Conservation (phyloP, 2,113 vertebrate genomes). For the Sclerurus mexicanus region DNA sequence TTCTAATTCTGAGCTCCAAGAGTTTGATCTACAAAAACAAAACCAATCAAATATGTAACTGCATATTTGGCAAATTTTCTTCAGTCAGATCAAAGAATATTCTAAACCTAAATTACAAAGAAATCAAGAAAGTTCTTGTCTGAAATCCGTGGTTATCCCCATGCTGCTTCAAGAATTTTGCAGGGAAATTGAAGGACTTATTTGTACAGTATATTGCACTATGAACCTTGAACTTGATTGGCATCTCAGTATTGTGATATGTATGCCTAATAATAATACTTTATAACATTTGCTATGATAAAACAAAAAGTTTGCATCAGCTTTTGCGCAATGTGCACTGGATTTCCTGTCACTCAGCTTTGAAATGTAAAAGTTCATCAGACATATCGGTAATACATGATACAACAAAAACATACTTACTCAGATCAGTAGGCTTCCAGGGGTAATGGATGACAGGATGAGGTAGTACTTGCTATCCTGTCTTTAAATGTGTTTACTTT, state of each 20-base stretch:
- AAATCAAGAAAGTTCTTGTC: constrained; percentile 37
- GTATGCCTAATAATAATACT: background rate
- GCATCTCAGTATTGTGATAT: background rate
- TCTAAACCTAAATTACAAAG: background rate
- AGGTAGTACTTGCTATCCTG: background rate
- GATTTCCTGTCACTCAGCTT: background rate
- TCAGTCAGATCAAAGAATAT: background rate
- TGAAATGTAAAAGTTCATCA: background rate
- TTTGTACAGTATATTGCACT: background rate
- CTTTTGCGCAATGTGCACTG: background rate
- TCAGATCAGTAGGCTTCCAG: background rate
- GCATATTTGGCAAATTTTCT: background rate
- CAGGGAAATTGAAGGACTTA: background rate
- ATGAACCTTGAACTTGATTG: background rate
- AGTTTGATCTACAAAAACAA: background rate
- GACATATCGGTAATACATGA: background rate
- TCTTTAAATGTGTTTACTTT: background rate
- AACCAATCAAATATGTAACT: background rate
- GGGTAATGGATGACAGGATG: background rate
- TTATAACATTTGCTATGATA: background rate
- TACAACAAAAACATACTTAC: background rate
- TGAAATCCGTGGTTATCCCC: background rate
- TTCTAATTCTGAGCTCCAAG: background rate
- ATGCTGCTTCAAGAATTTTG: background rate
- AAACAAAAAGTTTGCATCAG: background rate